Evolutionary conservation across 2,888 invertebrate species (phyloP), one percentile per base, ranked within the genome.

Genomic region (Leptogaster cylindrica): DNA sequence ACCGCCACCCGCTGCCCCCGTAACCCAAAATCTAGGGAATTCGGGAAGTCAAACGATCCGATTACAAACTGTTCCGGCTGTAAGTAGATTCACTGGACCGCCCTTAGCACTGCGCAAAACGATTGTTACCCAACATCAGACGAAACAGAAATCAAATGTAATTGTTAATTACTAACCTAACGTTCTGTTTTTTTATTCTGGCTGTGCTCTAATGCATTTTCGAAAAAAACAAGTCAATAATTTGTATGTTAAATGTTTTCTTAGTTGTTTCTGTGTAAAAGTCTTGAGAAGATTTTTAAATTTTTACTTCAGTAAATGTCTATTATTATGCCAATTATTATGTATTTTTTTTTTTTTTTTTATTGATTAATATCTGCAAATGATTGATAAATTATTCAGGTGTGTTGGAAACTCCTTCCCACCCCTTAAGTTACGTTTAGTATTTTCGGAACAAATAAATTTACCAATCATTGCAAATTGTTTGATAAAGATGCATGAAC

Each of bases 51-150:
- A 88, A 79, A 87, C 90, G 79, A 90, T 92, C 83, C 89, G 93
- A 79, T 88, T 93, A 82, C 92, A 93, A 83, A 89, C 93, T 77
- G 89, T 93, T 83, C 89, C 91, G 82, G 88, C 91, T 84, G 91
- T 92, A 88, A 90, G 90, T 90, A 88, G 88, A 87, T 87, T 86
- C 83, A 83, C 84, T 80, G 84, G 85, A 76, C 84, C 84, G 81
- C 82, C 84, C 79, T 84, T 85, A 82, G 83, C 85, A 79, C 82
- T 85, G 79, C 84, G 85, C 84, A 85, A 85, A 83, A 82, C 82
- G 80, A 82, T 82, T 80, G 81, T 82, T 76, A 79, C 75, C 71
- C 77, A 77, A 76, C 78, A 76, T 76, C 81, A 81, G 75, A 76
- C 76, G 78, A 81, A 80, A 77, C 76, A 77, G 75, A 78, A 77